These are phyloP conservation scores for Macrophya annulata DNA, from an alignment of 2,888 invertebrate species.

Conservation along the genomic window DNA sequence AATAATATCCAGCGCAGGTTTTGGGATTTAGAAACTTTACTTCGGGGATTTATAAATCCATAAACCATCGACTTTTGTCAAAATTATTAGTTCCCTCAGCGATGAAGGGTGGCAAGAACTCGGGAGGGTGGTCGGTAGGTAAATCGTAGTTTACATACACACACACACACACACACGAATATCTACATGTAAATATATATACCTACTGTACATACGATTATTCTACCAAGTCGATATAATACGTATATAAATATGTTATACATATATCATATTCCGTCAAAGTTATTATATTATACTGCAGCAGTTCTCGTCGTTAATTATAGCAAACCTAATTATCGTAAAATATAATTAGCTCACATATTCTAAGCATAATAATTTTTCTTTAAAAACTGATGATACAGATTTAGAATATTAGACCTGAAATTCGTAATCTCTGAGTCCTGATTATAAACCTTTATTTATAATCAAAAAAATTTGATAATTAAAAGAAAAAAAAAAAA, in stretches of 20 bases:
- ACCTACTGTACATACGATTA: not conserved
- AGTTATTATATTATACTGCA: not conserved
- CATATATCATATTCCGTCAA: slow-evolving; percentile 20
- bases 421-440: not conserved
- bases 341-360: slow-evolving; percentile 8
- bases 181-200: no score
- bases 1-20: not conserved
- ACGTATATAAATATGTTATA: not conserved
- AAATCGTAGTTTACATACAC: not conserved
- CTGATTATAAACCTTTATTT: not conserved
- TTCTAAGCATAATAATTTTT: not conserved
- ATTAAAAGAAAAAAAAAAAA: not conserved
- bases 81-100: slow-evolving; percentile 25
- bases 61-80: not conserved
- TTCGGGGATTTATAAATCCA: slow-evolving; percentile 23
- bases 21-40: slow-evolving; percentile 26
- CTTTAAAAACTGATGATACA: not conserved
- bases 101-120: not conserved
- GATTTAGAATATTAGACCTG: not conserved
- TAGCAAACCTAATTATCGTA: slow-evolving; percentile 7
- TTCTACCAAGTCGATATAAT: not conserved
- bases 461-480: not conserved
- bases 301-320: not conserved
- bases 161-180: no score
- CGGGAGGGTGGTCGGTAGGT: not conserved